Evolutionary conservation across 2,113 vertebrate species (phyloP), one percentile per base, ranked within the genome.

Genomic region (Holacanthus passer): DNA sequence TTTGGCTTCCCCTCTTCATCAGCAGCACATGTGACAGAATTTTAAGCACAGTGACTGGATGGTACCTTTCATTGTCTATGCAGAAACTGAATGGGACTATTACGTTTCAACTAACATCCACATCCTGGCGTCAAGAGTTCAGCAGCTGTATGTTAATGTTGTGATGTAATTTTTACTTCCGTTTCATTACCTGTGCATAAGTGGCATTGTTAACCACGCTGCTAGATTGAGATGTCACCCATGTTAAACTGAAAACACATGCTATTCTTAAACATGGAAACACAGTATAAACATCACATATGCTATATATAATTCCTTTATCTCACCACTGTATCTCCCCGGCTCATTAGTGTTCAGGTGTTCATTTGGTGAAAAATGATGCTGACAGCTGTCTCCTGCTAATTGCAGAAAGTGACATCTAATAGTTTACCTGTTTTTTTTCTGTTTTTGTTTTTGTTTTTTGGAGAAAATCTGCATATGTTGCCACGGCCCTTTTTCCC

Each of bases 331-430:
- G 24, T 31, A 13, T 58, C 19, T 43, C 37, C n/a, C n/a, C n/a
- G n/a, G 19, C 27, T 14, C 37, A 32, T 22, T 4, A 14, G 27
- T 11, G 14, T 32, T 48, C 19, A 59, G 27, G 39, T 35, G 19
- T 16, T n/a, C 35, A 13, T 19, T 62, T 9, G 59, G 20, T 31
- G 27, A 16, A 58, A 19, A 7, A 2, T 58, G 29, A 7, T 37
- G 7, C 35, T 37, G 4, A 20, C 82, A 87, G 84, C 73, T 87
- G 77, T 70, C 73, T 79, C 17, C 16, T n/a, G 43, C 45, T 62
- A 84, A 82, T 63, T 41, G 22, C 45, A 75, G 14, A 65, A 73
- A 77, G 69, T 74, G 27, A 19, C 63, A 50, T 64, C 68, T 35
- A 81, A 19, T 65, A 55, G 76, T 87, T 79, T 78, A 73, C 17